Evolutionary conservation across 2,113 vertebrate genomes (phyloP).

Genomic region (cattle (Bos taurus)): ARS-UCD2.0 NC_037356.1:29775001-29775500

Average conservation of each 20-base stretch:
- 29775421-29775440: background rate
- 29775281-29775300: background rate
- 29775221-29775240: fast-evolving
- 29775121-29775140: background rate
- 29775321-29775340: background rate
- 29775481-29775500: background rate
- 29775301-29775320: background rate
- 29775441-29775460: background rate
- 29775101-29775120: too few species aligned
- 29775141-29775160: background rate
- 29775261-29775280: background rate
- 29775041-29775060: background rate
- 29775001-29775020: background rate
- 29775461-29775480: background rate
- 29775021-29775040: background rate
- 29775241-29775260: background rate
- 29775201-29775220: background rate
- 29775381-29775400: fast-evolving
- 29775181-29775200: background rate
- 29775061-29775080: background rate
- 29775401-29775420: fast-evolving
- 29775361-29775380: background rate
- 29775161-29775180: background rate
- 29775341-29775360: fast-evolving
- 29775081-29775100: background rate